phyloP scores from a whole-genome alignment of 2,888 invertebrate genomes.

The Cecidostiba fungosa region DNA sequence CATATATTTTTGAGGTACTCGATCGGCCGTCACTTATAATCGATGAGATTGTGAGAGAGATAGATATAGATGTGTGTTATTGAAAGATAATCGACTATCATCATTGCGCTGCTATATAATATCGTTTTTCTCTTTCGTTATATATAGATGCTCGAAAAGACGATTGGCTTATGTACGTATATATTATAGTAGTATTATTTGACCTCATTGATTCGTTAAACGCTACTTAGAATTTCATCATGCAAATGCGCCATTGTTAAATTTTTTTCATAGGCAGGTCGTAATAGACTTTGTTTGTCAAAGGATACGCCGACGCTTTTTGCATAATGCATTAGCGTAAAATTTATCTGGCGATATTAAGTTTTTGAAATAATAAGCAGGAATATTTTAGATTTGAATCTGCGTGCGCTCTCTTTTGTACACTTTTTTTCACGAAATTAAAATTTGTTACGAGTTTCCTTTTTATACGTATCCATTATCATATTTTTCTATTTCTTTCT shows the following conservation, averaged over 20 bases:
- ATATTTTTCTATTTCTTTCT: too few relatives aligned
- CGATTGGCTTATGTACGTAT: neutral
- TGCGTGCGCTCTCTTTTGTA: too few relatives aligned
- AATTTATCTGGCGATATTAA: slow-evolving; percentile 26
- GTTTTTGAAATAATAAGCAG: neutral
- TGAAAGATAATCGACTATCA: neutral
- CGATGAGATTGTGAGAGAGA: neutral
- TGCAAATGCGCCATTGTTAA: slow-evolving; percentile 46
- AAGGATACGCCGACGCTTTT: slow-evolving; percentile 29
- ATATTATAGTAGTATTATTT: neutral
- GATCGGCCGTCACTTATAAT: neutral
- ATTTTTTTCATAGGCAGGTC: slow-evolving; percentile 38
- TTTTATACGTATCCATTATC: too few relatives aligned
- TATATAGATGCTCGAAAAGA: neutral
- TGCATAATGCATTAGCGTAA: slow-evolving; percentile 20
- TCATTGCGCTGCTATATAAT: neutral
- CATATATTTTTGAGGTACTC: neutral
- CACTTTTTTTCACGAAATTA: too few relatives aligned
- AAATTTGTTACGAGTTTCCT: too few relatives aligned
- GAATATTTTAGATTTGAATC: neutral
- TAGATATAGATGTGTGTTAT: neutral
- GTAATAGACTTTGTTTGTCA: slow-evolving; percentile 22
- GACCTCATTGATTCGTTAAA: slow-evolving; percentile 36
- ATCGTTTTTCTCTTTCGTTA: neutral
- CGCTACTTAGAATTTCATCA: slow-evolving; percentile 35